Evolutionary conservation across 2,113 vertebrate genomes (phyloP), one percentile per base, ranked within the genome.

Genomic region (Thymallus thymallus): DNA sequence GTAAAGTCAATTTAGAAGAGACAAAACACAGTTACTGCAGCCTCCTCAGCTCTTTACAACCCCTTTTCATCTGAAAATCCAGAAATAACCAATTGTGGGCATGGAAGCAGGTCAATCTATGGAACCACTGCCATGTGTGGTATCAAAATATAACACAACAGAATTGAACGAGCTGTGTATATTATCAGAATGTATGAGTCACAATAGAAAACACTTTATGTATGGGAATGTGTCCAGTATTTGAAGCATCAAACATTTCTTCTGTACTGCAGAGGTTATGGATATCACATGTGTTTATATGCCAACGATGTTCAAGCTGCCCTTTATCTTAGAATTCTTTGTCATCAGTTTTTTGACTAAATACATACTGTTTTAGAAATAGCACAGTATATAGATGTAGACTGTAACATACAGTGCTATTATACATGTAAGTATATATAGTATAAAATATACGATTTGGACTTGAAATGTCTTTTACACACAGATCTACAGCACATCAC

Each of bases 21-120:
- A 78, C 61, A 68, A 68, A 74, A 76, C 24, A 10, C 64, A 75
- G 78, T 80, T 80, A 78, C 45, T 75, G 61, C 69, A 72, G 41
- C 76, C 68, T 72, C 51, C 20, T 56, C 64, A 5, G n/a, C 30
- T 80, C 51, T 65, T 76, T 70, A 32, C 63, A 72, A 71, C 51
- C 71, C 20, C 9, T 3, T 73, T 69, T 55, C 61, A 10, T n/a
- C 29, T 29, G 32, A 30, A 55, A 69, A 29, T 61, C 71, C 58
- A 72, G 32, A 78, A 78, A 81, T 76, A 78, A 64, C 76, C 56
- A 63, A 75, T 46, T 63, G 73, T 80, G 79, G 79, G 76, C 67
- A 71, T 22, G 26, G 62, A 83, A 63, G 3, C 72, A 70, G 71
- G 74, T 73, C 79, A 80, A 35, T 35, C 58, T 23, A 26, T 61